Conservation (phyloP, 2,113 vertebrate species). For the Cebus imitator region DNA sequence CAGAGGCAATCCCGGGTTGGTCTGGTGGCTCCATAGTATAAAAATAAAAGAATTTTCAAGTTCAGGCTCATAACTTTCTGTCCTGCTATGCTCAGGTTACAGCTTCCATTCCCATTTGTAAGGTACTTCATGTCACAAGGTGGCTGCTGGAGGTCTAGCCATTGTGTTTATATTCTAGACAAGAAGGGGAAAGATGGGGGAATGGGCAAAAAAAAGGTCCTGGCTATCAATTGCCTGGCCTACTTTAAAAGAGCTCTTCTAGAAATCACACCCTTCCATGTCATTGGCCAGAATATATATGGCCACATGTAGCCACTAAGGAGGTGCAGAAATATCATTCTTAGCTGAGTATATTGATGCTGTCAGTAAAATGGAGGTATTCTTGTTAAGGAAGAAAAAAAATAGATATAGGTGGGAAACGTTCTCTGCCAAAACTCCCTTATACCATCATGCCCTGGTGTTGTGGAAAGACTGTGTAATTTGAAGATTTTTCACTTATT, state of each 20-base stretch:
- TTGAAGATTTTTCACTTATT: background rate
- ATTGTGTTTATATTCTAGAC: background rate
- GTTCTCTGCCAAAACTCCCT: background rate
- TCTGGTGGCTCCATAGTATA: background rate
- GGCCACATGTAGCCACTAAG: background rate
- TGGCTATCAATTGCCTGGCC: background rate
- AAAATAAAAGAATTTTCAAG: background rate
- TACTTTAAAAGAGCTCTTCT: background rate
- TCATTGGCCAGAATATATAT: background rate
- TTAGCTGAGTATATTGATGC: background rate
- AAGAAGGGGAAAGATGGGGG: background rate
- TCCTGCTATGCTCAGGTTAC: background rate
- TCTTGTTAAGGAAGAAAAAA: background rate
- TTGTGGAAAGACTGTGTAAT: background rate
- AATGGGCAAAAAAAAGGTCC: background rate
- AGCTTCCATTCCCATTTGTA: background rate
- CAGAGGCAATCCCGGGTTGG: background rate
- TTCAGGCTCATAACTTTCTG: background rate
- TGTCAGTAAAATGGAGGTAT: background rate
- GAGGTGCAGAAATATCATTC: background rate
- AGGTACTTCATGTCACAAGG: background rate
- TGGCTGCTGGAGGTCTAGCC: background rate
- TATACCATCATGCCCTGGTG: background rate
- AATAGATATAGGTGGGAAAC: background rate
- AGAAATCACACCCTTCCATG: background rate